phyloP scores from a whole-genome alignment of 2,888 invertebrate genomes.

The Eucera pruinosa region DNA sequence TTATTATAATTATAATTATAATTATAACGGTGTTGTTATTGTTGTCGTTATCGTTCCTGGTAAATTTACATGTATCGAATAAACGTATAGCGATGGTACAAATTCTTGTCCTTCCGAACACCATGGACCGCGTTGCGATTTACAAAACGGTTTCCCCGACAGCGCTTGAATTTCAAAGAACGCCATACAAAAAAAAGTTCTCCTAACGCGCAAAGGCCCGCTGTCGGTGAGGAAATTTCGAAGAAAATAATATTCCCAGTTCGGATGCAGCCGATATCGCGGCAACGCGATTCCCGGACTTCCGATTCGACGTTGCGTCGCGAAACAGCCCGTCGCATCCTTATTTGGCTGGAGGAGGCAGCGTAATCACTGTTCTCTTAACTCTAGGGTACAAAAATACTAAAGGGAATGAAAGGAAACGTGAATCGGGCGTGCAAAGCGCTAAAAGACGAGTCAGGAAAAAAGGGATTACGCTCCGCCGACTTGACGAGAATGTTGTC shows the following conservation, averaged over 20 bases:
- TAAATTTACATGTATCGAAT: conserved; percentile 74
- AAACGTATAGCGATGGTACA: conserved; percentile 78
- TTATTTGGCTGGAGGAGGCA: conserved; percentile 51
- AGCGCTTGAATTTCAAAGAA: conserved; percentile 14
- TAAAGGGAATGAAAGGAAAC: conserved; percentile 29
- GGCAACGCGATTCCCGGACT: conserved; percentile 63
- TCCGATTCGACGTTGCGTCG: conserved; percentile 58
- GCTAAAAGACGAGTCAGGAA: conserved; percentile 22
- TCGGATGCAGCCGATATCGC: conserved; percentile 35
- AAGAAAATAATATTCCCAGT: conserved; percentile 26
- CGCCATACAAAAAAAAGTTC: no score
- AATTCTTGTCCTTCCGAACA: conserved; percentile 49
- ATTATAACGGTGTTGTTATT: conserved; percentile 66
- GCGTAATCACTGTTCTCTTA: conserved; percentile 53
- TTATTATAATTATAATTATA: conserved; percentile 64
- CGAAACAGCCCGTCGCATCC: no score
- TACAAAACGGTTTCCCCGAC: conserved; percentile 22
- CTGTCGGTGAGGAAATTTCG: conserved; percentile 4
- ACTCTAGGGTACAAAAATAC: conserved; percentile 40
- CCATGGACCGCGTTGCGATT: conserved; percentile 32
- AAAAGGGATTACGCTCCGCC: conserved; percentile 45
- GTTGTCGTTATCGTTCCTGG: conserved; percentile 73
- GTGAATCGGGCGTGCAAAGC: conserved; percentile 17
- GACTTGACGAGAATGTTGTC: conserved; percentile 40
- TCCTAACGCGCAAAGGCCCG: conserved; percentile 4